phyloP scores from a whole-genome alignment of 1,140 invertebrate genomes.

The Drosophila malerkotliana region DNA sequence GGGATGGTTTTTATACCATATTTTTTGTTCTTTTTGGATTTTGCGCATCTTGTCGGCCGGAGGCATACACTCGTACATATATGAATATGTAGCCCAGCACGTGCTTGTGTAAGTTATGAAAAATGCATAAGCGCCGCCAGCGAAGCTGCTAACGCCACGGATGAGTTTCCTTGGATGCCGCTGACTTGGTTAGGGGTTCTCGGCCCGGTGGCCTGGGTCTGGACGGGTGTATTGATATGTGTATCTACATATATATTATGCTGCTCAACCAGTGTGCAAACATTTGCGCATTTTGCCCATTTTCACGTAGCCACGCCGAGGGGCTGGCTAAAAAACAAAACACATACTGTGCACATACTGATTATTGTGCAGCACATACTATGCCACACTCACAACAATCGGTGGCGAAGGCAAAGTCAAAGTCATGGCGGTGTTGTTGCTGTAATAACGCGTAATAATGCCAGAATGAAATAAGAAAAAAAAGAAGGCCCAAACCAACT shows the following conservation, averaged over 20 bases:
- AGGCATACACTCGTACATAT: slow-evolving; percentile 7
- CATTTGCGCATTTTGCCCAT: slow-evolving; percentile 75
- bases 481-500: slow-evolving; percentile 39
- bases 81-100: slow-evolving; percentile 64
- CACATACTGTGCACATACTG: slow-evolving; percentile 37
- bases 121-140: slow-evolving; percentile 76
- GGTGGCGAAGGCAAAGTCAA: slow-evolving; percentile 48
- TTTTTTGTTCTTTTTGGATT: slow-evolving; percentile 1
- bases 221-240: slow-evolving; percentile 25
- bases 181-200: slow-evolving; percentile 4
- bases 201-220: not conserved
- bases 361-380: slow-evolving; percentile 53
- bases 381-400: not conserved
- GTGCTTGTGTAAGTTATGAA: slow-evolving; percentile 71
- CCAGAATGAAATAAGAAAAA: slow-evolving; percentile 45
- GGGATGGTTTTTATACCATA: slow-evolving; percentile 10
- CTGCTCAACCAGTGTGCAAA: slow-evolving; percentile 50
- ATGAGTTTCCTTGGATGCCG: slow-evolving; percentile 18
- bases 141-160: slow-evolving; percentile 24
- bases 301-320: slow-evolving; percentile 43
- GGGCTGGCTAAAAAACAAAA: slow-evolving; percentile 14
- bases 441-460: slow-evolving; percentile 77
- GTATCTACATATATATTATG: slow-evolving; percentile 35
- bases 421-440: slow-evolving; percentile 50
- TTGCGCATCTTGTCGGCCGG: not conserved